Conservation (phyloP, 2,888 invertebrate genomes). For the Synanthedon formicaeformis region DNA sequence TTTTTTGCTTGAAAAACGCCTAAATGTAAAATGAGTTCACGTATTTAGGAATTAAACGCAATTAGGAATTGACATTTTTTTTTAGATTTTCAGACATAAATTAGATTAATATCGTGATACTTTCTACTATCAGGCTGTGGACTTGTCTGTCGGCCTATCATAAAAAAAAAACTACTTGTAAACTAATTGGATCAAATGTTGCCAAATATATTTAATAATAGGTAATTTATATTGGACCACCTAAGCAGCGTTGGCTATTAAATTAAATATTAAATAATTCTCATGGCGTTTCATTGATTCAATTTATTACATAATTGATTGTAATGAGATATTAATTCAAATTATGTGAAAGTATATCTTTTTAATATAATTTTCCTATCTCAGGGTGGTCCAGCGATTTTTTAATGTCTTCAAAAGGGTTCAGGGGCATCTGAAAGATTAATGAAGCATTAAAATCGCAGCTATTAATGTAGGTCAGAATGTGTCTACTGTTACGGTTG, state of each 20-base stretch:
- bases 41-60: too few relatives aligned
- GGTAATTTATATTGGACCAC: conserved; percentile 20
- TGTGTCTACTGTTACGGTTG: conserved; percentile 41
- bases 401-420: conserved; percentile 17
- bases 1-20: background rate
- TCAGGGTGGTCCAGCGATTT: conserved; percentile 42
- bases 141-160: too few relatives aligned
- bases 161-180: too few relatives aligned
- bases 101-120: too few relatives aligned
- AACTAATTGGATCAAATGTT: too few relatives aligned
- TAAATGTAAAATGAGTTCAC: background rate
- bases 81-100: too few relatives aligned
- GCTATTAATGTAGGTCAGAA: conserved; percentile 27
- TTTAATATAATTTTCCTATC: conserved; percentile 9
- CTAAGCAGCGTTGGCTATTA: conserved; percentile 18
- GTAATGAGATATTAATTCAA: conserved; percentile 49
- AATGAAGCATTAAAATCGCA: conserved; percentile 43
- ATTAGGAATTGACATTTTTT: too few relatives aligned
- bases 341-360: conserved; percentile 21
- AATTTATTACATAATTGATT: conserved; percentile 26
- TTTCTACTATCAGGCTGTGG: too few relatives aligned
- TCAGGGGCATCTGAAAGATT: conserved; percentile 14
- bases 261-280: conserved; percentile 9
- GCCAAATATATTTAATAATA: too few relatives aligned
- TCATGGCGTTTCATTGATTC: background rate